Evolutionary conservation across 1,140 invertebrate genomes (phyloP).

Genomic region (Zaprionus davidi): DNA sequence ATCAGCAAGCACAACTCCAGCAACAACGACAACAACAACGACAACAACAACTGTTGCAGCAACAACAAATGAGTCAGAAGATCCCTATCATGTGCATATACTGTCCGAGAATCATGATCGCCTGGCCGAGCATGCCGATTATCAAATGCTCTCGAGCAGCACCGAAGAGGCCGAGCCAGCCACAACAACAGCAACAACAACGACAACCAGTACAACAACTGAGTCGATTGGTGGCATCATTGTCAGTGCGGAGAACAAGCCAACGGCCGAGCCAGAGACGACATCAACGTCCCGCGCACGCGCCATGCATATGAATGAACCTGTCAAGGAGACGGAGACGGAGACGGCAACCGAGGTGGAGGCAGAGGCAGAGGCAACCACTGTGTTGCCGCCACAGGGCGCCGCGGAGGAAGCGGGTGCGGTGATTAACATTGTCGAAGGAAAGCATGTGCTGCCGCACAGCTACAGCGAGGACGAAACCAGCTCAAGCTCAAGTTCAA

Average conservation of each 20-base stretch:
- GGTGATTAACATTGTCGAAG: constrained; percentile 80
- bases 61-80: constrained; percentile 61
- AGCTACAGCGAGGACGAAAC: constrained; percentile 39
- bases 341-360: constrained; percentile 4
- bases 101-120: constrained; percentile 83
- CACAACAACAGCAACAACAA: constrained; percentile 26
- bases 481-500: constrained; percentile 37
- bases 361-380: constrained; percentile 43
- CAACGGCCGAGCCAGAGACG: constrained; percentile 62
- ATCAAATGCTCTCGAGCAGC: constrained; percentile 81
- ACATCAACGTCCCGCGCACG: constrained; percentile 73
- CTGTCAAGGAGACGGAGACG: constrained; percentile 33
- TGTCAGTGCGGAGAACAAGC: constrained; percentile 73
- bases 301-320: constrained; percentile 82
- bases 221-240: constrained; percentile 63
- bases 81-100: constrained; percentile 83
- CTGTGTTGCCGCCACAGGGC: constrained; percentile 51
- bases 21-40: constrained; percentile 20
- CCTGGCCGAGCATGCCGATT: constrained; percentile 83
- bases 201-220: constrained; percentile 36
- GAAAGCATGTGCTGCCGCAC: constrained; percentile 58
- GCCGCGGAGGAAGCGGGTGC: constrained; percentile 32
- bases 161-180: constrained; percentile 61
- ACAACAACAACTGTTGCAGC: constrained; percentile 38
- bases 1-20: constrained; percentile 29